phyloP scores from a whole-genome alignment of 2,888 invertebrate species.

The Ochropleura leucogaster region DNA sequence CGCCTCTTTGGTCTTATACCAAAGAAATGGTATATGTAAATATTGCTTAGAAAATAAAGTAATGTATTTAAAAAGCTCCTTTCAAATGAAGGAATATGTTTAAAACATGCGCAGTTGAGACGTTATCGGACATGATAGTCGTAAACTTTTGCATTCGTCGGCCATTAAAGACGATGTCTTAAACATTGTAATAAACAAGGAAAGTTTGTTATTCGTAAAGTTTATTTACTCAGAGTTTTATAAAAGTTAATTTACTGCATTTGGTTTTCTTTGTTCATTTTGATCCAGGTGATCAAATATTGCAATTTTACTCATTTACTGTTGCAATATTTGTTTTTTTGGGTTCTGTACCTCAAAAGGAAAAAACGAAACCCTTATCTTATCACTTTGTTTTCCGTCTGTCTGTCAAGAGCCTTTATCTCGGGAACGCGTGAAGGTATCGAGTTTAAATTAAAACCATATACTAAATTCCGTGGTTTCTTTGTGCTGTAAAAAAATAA shows the following conservation, averaged over 20 bases:
- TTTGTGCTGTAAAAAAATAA: too few species aligned
- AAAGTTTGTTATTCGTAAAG: neutral
- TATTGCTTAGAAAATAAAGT: neutral
- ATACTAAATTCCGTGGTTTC: too few species aligned
- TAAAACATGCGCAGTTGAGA: slow-evolving; percentile 8
- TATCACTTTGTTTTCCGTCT: too few species aligned
- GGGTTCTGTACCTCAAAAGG: too few species aligned
- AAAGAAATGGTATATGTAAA: slow-evolving; percentile 1
- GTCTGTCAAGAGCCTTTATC: too few species aligned
- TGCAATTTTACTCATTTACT: neutral
- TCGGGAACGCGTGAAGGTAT: too few species aligned
- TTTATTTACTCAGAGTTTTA: neutral
- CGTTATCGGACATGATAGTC: neutral
- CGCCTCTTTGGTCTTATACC: neutral
- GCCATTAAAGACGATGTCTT: neutral
- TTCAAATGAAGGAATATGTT: neutral
- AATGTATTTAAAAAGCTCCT: neutral
- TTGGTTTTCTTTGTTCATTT: neutral
- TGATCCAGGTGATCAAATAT: too few species aligned
- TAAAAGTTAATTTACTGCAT: neutral
- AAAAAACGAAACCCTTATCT: too few species aligned
- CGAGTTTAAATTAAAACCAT: too few species aligned
- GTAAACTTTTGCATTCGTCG: slow-evolving; percentile 18
- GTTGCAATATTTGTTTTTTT: neutral
- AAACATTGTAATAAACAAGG: neutral